Evolutionary conservation across 2,888 invertebrate species (phyloP).

Genomic region (Andricus curvator): DNA sequence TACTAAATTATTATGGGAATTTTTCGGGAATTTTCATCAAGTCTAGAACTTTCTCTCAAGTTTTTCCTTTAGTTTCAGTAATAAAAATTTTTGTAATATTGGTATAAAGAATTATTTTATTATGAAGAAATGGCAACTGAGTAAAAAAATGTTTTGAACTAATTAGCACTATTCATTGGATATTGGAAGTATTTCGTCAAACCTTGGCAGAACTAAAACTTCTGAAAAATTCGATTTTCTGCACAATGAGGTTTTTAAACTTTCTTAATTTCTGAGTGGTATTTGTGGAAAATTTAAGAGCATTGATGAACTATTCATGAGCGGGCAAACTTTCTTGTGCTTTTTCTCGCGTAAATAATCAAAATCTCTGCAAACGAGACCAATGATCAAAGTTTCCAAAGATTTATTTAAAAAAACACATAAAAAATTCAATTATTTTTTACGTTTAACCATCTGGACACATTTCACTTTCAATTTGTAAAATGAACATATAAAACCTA

Average conservation of each 20-base stretch:
- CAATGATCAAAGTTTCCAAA: neutral
- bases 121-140: neutral
- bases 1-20: no score
- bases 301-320: neutral
- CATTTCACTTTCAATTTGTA: no score
- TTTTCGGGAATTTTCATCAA: no score
- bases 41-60: no score
- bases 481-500: no score
- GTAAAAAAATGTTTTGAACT: neutral
- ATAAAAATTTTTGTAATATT: no score
- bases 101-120: no score
- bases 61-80: no score
- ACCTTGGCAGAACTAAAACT: neutral
- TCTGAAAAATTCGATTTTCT: neutral
- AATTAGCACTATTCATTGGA: neutral
- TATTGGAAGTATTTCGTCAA: neutral
- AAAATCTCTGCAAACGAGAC: neutral
- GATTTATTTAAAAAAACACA: neutral
- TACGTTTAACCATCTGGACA: no score
- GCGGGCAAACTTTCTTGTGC: neutral
- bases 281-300: neutral
- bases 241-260: neutral
- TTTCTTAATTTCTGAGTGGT: neutral
- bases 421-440: no score
- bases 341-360: constrained; percentile 15